Base-by-base conservation (phyloP, 2,888 invertebrate species). In the Chalcis sispes region DNA sequence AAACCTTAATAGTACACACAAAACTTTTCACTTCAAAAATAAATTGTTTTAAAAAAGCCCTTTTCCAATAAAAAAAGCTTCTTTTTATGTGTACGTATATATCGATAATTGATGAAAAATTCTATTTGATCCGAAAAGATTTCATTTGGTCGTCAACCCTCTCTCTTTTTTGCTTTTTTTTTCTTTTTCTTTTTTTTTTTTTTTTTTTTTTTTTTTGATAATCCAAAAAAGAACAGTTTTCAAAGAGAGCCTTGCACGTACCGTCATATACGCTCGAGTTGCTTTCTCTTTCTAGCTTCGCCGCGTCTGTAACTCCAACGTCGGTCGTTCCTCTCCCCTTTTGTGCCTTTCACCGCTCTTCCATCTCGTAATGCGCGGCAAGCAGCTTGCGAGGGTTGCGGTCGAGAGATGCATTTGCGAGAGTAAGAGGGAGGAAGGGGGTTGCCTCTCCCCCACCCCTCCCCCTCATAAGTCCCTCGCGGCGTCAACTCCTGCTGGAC, bases 401-500 rank as follows among this genome's bases (percentile, higher is more conserved):
- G 27, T 1, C 29, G 42, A 59, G 64, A 71, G 54, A 67, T 72
- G 62, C 56, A 72, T 62, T 72, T 72, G 56, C 48, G 5, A 36
- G 59, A 36, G 58, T 42, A 27, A 61, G 62, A 64, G 66, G 15
- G 61, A 71, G 66, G 72, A n/a, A n/a, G n/a, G n/a, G n/a, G n/a
- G n/a, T n/a, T n/a, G n/a, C n/a, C n/a, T n/a, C n/a, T n/a, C n/a
- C n/a, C n/a, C n/a, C n/a, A n/a, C n/a, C n/a, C n/a, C n/a, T n/a
- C n/a, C n/a, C n/a, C n/a, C n/a, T n/a, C n/a, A n/a, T n/a, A n/a
- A 69, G 62, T 73, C 73, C 52, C 64, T 67, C 29, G 73, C 65
- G 69, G 64, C 65, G 20, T 62, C 56, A 67, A 46, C 58, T 65
- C 65, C 65, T 50, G 23, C 56, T 20, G 59, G 58, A 67, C 74